phyloP scores from a whole-genome alignment of 2,113 vertebrate species.

The Rhea pennata region DNA sequence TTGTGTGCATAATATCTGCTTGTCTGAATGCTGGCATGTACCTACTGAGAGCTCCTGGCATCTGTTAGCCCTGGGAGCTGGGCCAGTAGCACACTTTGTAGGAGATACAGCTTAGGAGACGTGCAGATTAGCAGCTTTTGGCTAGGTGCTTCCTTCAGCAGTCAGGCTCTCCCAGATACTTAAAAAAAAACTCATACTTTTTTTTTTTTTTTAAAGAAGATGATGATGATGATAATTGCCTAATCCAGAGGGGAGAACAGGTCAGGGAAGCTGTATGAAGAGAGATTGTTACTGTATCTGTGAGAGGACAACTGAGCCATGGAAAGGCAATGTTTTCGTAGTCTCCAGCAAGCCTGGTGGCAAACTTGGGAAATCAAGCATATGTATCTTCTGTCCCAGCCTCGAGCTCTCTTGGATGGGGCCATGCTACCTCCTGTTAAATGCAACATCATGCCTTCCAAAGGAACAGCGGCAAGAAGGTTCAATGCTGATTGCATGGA shows the following conservation, averaged over 20 bases:
- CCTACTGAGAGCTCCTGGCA: background rate
- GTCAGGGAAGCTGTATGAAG: background rate
- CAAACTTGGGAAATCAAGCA: background rate
- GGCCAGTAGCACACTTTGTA: background rate
- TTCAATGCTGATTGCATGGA: background rate
- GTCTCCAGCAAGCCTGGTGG: background rate
- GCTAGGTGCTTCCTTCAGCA: background rate
- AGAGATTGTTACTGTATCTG: background rate
- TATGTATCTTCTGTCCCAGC: background rate
- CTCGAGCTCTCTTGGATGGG: background rate
- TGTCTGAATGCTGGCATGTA: background rate
- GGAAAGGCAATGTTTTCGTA: background rate
- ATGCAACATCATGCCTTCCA: background rate
- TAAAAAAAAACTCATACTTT: background rate
- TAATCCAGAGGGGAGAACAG: background rate
- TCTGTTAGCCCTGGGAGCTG: background rate
- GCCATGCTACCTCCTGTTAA: background rate
- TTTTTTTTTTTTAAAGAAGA: too few species aligned
- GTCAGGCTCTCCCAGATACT: background rate
- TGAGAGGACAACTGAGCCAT: background rate
- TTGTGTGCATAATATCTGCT: background rate
- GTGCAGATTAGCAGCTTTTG: slow-evolving; percentile 17
- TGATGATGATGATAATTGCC: background rate
- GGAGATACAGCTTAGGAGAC: background rate
- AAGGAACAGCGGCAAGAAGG: background rate